Conservation (phyloP, 2,113 vertebrate genomes). For the Erpornis zantholeuca region DNA sequence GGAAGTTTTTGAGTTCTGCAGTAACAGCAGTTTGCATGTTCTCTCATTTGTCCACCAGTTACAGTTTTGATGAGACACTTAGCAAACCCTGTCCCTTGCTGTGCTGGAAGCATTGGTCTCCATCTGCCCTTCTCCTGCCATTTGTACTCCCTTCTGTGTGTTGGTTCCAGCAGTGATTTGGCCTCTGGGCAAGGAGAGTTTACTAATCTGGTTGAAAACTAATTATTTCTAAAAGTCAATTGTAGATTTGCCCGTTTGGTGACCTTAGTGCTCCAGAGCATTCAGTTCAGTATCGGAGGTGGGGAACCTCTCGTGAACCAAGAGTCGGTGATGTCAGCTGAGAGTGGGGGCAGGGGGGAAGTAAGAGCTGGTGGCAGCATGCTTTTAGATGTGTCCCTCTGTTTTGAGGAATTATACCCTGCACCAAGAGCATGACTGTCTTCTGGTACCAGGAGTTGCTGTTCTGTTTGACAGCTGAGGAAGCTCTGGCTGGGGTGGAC, state of each 20-base stretch:
- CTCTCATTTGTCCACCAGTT: not conserved
- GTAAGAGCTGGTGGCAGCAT: not conserved
- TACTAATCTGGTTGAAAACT: not conserved
- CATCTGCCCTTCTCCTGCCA: not conserved
- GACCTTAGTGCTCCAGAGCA: not conserved
- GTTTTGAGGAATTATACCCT: not conserved
- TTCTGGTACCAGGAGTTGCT: not conserved
- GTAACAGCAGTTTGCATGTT: not conserved
- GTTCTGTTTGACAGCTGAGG: not conserved
- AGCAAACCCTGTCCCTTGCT: not conserved
- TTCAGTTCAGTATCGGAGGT: not conserved
- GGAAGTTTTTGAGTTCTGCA: not conserved
- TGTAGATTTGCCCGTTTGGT: not conserved
- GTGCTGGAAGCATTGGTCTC: not conserved
- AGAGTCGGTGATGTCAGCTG: not conserved
- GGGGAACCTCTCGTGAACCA: not conserved
- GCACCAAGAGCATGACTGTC: not conserved
- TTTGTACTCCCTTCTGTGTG: not conserved
- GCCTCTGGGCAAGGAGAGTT: not conserved
- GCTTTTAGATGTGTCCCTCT: not conserved
- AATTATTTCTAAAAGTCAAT: not conserved
- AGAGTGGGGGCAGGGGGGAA: rapidly evolving
- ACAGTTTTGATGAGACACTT: not conserved
- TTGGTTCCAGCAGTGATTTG: not conserved
- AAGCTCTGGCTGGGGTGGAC: not conserved